phyloP scores from a whole-genome alignment of 2,113 vertebrate genomes.

The Odobenus rosmarus region DNA sequence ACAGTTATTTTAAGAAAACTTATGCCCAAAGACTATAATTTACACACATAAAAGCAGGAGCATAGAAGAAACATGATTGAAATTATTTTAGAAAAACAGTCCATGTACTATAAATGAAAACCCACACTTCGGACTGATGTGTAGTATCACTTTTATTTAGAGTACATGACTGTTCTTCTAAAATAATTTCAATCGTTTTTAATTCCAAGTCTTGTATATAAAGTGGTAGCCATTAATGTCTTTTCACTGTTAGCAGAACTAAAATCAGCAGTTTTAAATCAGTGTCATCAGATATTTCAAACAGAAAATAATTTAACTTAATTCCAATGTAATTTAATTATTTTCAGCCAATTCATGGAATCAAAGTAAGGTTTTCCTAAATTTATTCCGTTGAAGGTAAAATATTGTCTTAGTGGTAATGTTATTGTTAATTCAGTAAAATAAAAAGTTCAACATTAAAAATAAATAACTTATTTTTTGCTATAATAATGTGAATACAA shows the following conservation, averaged over 20 bases:
- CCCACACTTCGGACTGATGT: background rate
- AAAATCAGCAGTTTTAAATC: slow-evolving; percentile 26
- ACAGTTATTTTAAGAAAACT: slow-evolving; percentile 27
- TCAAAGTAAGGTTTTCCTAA: slow-evolving; percentile 17
- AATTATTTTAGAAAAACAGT: slow-evolving; percentile 16
- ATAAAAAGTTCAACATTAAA: background rate
- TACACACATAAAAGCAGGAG: slow-evolving; percentile 6
- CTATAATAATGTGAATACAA: slow-evolving; percentile 8
- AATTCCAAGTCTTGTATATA: background rate
- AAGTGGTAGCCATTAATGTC: background rate
- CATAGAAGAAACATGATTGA: background rate
- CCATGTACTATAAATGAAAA: slow-evolving; percentile 30
- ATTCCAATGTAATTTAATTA: slow-evolving; percentile 48
- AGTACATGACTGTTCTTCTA: background rate
- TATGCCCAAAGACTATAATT: background rate
- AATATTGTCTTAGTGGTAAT: background rate
- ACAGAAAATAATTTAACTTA: slow-evolving; percentile 37
- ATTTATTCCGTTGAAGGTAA: slow-evolving; percentile 7
- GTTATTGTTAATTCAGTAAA: background rate
- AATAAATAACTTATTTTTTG: background rate
- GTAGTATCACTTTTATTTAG: slow-evolving; percentile 5
- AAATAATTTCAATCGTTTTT: slow-evolving; percentile 30
- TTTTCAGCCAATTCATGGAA: background rate
- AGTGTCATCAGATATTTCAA: slow-evolving; percentile 54
- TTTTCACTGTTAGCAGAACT: slow-evolving; percentile 35